A percentile compares a stretch with the other conserved stretches of the same genome.
These are phyloP conservation scores for Mohoua ochrocephala DNA, from an alignment of 2,113 vertebrate species.

Conservation along the genomic window DNA sequence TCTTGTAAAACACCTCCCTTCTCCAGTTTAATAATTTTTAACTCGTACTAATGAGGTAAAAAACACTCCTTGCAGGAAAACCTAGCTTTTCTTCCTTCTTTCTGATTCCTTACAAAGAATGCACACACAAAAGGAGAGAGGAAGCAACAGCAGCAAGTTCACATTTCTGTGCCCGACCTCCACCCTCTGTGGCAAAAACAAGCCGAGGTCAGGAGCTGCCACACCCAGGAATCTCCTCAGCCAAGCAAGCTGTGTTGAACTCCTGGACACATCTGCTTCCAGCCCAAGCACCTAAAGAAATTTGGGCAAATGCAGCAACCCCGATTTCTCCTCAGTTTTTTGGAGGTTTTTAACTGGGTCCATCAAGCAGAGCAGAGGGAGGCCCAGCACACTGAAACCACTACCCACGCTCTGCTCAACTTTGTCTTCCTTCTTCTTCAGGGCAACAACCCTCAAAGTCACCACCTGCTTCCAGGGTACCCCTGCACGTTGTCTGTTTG, in stretches of 20 bases:
- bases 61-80: neutral
- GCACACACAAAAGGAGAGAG: neutral
- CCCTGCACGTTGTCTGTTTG: neutral
- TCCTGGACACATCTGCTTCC: neutral
- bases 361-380: neutral
- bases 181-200: neutral
- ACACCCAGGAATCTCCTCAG: neutral
- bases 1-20: neutral
- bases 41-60: neutral
- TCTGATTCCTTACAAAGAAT: neutral
- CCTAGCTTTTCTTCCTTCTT: neutral
- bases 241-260: neutral
- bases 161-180: neutral
- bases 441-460: neutral
- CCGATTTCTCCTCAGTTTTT: rapidly evolving
- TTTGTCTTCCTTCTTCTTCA: neutral
- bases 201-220: neutral
- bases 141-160: neutral
- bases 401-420: neutral
- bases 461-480: rapidly evolving
- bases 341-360: neutral
- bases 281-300: rapidly evolving
- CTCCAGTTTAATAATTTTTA: neutral
- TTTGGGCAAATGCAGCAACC: neutral
- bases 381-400: neutral